Percentiles rank a stretch among this genome's conserved stretches.
Conservation (phyloP, 2,888 invertebrate genomes). For the Trimorus sp. region DNA sequence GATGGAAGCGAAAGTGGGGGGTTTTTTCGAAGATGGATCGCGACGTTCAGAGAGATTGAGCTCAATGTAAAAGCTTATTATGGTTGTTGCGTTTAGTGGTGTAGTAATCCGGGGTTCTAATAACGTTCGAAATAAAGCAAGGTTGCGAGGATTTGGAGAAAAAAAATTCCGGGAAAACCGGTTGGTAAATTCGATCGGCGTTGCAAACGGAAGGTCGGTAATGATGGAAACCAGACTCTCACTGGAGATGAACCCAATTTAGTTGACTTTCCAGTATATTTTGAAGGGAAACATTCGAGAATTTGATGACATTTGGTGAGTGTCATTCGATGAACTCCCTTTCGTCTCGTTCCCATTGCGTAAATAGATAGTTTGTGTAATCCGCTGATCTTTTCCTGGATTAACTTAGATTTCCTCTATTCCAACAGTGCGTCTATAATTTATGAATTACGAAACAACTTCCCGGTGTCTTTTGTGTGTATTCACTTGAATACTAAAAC, state of each 20-base stretch:
- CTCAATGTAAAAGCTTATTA: slow-evolving; percentile 41
- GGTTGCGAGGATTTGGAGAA: too few relatives aligned
- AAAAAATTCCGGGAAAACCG: too few relatives aligned
- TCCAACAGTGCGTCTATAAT: slow-evolving; percentile 17
- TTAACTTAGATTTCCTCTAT: not conserved
- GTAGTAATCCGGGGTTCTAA: slow-evolving; percentile 31
- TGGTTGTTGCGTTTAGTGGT: slow-evolving; percentile 37
- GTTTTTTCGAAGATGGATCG: slow-evolving; percentile 23
- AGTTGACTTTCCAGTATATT: too few relatives aligned
- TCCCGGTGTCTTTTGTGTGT: slow-evolving; percentile 6
- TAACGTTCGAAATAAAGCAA: slow-evolving; percentile 28
- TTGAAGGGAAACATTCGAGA: too few relatives aligned
- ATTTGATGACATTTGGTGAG: too few relatives aligned
- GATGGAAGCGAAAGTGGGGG: slow-evolving; percentile 5
- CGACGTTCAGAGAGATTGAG: slow-evolving; percentile 23
- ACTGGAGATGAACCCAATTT: too few relatives aligned
- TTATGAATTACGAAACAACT: slow-evolving; percentile 9
- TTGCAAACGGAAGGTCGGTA: too few relatives aligned
- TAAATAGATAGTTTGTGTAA: slow-evolving; percentile 23
- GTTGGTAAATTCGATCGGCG: too few relatives aligned
- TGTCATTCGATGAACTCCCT: too few relatives aligned
- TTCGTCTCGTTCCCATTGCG: not conserved
- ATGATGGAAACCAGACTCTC: too few relatives aligned
- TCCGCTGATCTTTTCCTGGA: slow-evolving; percentile 9
- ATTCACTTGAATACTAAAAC: slow-evolving; percentile 27